Evolutionary conservation across 2,888 invertebrate species (phyloP).

Genomic region (Arge pagana): DNA sequence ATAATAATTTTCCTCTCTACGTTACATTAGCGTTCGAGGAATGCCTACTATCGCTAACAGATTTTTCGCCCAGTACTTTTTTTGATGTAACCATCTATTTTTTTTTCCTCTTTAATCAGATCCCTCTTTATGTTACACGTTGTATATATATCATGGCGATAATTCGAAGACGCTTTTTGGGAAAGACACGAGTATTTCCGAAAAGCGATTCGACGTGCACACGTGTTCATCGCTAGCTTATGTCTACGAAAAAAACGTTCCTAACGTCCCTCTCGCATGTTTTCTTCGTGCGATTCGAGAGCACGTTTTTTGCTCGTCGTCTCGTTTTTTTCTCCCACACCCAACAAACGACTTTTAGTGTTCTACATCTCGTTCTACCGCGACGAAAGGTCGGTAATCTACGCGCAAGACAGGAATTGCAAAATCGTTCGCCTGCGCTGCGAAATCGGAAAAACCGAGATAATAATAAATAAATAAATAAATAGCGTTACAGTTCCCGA

Average conservation of each 20-base stretch:
- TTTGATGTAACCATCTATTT: not conserved
- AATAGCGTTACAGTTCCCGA: not conserved
- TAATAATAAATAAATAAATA: not conserved
- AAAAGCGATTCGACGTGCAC: conserved; percentile 16
- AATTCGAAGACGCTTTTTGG: conserved; percentile 17
- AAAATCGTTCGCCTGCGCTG: not conserved
- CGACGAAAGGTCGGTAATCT: not conserved
- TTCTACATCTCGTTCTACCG: conserved; percentile 3
- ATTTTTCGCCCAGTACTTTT: conserved; percentile 22
- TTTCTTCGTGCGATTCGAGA: not conserved
- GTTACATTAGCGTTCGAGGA: conserved; percentile 12
- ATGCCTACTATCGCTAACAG: conserved; percentile 14
- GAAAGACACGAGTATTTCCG: conserved; percentile 2
- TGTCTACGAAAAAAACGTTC: not conserved
- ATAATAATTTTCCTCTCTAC: conserved; percentile 10
- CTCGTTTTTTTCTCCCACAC: not conserved
- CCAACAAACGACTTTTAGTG: not conserved
- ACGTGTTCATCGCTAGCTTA: conserved; percentile 17
- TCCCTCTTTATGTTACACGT: conserved; percentile 5
- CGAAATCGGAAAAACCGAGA: not conserved
- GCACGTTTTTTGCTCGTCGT: not conserved
- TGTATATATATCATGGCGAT: not conserved
- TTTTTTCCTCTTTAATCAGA: conserved; percentile 1
- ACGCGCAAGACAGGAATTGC: not conserved
- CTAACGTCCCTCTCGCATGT: not conserved